Evolutionary conservation across 2,888 invertebrate species (phyloP).

Genomic region (Globia sparganii): DNA sequence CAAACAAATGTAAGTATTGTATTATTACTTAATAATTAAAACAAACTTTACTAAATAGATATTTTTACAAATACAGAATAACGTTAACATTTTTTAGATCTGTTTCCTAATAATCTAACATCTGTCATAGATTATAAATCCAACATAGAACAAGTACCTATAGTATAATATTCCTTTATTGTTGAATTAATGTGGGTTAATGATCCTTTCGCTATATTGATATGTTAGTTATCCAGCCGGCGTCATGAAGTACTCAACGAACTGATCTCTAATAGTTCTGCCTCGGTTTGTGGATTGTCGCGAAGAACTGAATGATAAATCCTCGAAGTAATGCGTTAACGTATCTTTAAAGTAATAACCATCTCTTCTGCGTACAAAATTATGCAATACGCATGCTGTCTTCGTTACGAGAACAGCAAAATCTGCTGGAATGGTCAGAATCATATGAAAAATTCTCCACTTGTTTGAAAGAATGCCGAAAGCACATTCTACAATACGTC

Average conservation of each 20-base stretch:
- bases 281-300: slow-evolving; percentile 15
- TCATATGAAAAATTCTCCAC: slow-evolving; percentile 7
- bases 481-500: slow-evolving; percentile 18
- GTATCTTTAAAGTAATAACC: background rate
- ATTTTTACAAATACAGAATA: too few relatives aligned
- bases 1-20: too few relatives aligned
- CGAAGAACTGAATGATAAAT: background rate
- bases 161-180: too few relatives aligned
- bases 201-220: slow-evolving; percentile 3
- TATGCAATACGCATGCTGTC: slow-evolving; percentile 11
- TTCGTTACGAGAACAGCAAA: slow-evolving; percentile 10
- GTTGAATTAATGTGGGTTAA: too few relatives aligned
- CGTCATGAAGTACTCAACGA: background rate
- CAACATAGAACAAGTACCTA: too few relatives aligned
- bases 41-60: too few relatives aligned
- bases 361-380: slow-evolving; percentile 10
- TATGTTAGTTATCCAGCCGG: background rate
- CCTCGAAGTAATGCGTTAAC: slow-evolving; percentile 5
- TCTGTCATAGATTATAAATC: too few relatives aligned
- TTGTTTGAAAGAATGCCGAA: slow-evolving; percentile 17
- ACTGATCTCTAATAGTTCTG: slow-evolving; percentile 2
- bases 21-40: too few relatives aligned
- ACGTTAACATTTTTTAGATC: too few relatives aligned
- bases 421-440: slow-evolving; percentile 5
- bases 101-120: too few relatives aligned